Evolutionary conservation across 2,888 invertebrate genomes (phyloP), one percentile per base, ranked within the genome.

Genomic region (Agrenia bidenticulata): DNA sequence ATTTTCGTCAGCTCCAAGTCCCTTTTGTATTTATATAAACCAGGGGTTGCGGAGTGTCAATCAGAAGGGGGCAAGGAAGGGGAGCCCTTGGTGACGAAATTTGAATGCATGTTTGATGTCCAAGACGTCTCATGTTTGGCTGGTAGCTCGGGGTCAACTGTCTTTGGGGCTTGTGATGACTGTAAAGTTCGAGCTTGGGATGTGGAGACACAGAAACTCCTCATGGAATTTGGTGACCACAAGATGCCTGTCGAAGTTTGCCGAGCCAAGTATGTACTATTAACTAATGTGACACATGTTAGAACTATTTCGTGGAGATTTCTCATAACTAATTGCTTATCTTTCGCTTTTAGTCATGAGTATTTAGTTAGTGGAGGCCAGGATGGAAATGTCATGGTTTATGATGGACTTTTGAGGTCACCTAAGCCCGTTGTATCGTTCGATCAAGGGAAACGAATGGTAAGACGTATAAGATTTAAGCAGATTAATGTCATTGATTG

Each of bases 141-240:
- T 17, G 42, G 50, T 11, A n/a, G 54, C 13, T 4, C 2, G 11
- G 64, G 65, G 13, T 45, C 62, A 15, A 66, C 62, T 21, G 58
- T 71, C 41, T 66, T 67, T 53, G 66, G 66, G 15, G 74, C 70
- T 2, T 72, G 72, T 67, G 69, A 69, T 17, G 74, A 74, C 60
- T 62, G 67, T 1, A 66, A 67, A 32, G 62, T 71, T n/a, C 17
- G 70, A 24, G 61, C 41, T n/a, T 69, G 67, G 65, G 74, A 74
- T 66, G 55, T 72, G 11, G 65, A 64, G 19, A 69, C 70, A 9
- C 62, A 66, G 32, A 69, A 72, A 54, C 27, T 63, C 9, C 17
- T 67, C 27, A 21, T 41, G 2, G 67, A 69, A 21, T 24, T 71
- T 13, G 53, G 53, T 0, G 69, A 70, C 37, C 65, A 64, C 58